Percentiles rank a stretch among this genome's conserved stretches.
These are phyloP conservation scores for Engystomops pustulosus DNA, from an alignment of 2,113 vertebrate species.

Conservation along the genomic window DNA sequence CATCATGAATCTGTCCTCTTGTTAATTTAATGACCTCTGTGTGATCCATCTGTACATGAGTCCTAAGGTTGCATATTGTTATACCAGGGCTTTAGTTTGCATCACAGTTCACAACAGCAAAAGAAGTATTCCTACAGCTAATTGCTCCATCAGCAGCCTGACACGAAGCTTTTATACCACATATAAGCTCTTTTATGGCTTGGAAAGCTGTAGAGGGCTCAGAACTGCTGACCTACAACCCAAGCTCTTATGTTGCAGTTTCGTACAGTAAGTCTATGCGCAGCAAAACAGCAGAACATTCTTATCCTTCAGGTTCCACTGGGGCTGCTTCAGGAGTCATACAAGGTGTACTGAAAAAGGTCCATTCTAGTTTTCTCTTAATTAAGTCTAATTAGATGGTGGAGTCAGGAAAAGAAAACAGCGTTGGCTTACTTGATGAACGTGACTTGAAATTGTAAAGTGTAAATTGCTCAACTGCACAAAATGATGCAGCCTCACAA, in stretches of 20 bases:
- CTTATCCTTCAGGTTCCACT: conserved; percentile 39
- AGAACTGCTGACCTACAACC: conserved; percentile 58
- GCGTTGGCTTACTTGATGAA: conserved; percentile 45
- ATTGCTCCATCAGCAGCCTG: conserved; percentile 38
- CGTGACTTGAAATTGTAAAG: conserved; percentile 57
- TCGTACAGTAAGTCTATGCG: conserved; percentile 41
- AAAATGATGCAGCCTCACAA: conserved; percentile 37
- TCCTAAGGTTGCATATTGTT: conserved; percentile 20
- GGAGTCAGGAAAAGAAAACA: conserved; percentile 46
- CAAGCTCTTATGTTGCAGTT: conserved; percentile 40
- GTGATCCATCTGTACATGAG: conserved; percentile 1
- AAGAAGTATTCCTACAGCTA: conserved; percentile 23
- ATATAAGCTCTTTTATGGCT: conserved; percentile 50
- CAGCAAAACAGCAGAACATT: conserved; percentile 54
- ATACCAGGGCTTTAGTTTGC: not conserved
- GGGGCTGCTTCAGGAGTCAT: conserved; percentile 48
- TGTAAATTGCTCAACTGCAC: conserved; percentile 50
- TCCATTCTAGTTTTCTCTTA: conserved; percentile 51
- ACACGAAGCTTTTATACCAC: conserved; percentile 33
- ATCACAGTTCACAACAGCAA: conserved; percentile 22
- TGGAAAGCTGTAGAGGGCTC: conserved; percentile 29
- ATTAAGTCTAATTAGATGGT: conserved; percentile 59
- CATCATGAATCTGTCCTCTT: not conserved
- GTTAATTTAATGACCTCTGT: conserved; percentile 16
- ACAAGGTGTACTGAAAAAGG: conserved; percentile 51